phyloP scores from a whole-genome alignment of 2,888 invertebrate species.

The Rhaphigaster nebulosa region DNA sequence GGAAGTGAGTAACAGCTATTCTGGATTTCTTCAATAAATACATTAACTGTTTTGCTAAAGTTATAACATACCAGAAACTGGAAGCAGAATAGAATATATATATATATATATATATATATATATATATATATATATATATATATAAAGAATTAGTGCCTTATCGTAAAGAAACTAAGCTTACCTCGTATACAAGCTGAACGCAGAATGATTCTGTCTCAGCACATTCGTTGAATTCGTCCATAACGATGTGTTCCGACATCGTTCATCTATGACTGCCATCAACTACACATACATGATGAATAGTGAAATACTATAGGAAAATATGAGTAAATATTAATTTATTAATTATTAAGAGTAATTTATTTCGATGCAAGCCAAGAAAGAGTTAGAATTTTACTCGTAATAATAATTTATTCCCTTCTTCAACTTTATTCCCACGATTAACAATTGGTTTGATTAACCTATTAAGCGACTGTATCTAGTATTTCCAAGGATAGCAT shows the following conservation, averaged over 20 bases:
- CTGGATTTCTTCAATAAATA: slow-evolving; percentile 65
- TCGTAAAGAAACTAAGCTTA: slow-evolving; percentile 42
- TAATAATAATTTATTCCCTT: too few species aligned
- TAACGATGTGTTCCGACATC: slow-evolving; percentile 15
- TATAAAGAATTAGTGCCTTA: neutral
- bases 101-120: neutral
- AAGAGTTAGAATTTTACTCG: too few species aligned
- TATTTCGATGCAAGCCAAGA: too few species aligned
- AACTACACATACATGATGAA: neutral
- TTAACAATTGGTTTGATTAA: too few species aligned
- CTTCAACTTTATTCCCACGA: too few species aligned
- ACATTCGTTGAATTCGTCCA: slow-evolving; percentile 60
- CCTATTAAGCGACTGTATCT: too few species aligned
- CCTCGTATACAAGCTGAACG: slow-evolving; percentile 64
- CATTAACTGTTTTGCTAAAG: slow-evolving; percentile 66
- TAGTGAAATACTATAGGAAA: neutral
- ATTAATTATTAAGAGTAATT: too few species aligned
- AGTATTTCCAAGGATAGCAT: too few species aligned
- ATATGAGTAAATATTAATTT: neutral
- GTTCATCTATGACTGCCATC: neutral
- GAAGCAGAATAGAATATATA: neutral
- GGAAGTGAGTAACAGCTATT: slow-evolving; percentile 33
- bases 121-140: neutral
- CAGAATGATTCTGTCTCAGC: slow-evolving; percentile 61
- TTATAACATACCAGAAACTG: slow-evolving; percentile 67